phyloP scores from a whole-genome alignment of 2,113 vertebrate species.

The Phaetusa simplex region DNA sequence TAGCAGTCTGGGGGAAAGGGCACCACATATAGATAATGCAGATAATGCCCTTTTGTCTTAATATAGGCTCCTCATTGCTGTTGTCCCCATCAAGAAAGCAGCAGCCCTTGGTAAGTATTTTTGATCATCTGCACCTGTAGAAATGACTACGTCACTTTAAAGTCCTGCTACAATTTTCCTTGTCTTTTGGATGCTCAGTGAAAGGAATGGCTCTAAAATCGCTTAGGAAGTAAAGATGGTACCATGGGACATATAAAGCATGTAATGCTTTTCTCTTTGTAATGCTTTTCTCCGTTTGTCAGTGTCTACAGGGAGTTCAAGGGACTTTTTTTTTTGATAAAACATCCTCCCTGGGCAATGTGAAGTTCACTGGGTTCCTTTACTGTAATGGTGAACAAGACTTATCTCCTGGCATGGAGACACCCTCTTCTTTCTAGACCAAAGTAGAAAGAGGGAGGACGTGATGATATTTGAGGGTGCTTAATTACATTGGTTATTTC shows the following conservation, averaged over 20 bases:
- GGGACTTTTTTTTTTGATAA: not conserved
- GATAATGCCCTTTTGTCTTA: not conserved
- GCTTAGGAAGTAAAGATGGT: not conserved
- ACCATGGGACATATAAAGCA: not conserved
- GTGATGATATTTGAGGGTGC: not conserved
- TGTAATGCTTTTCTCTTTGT: not conserved
- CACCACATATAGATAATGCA: not conserved
- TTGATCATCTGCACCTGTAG: not conserved
- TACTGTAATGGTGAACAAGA: not conserved
- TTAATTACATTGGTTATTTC: not conserved
- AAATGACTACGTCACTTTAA: not conserved
- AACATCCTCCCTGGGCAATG: not conserved
- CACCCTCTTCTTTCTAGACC: not conserved
- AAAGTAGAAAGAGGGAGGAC: not conserved
- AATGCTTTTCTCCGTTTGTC: not conserved
- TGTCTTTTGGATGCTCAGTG: not conserved
- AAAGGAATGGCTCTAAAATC: not conserved
- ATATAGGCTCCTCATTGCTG: not conserved
- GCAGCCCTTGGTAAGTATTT: not conserved
- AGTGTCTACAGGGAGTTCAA: not conserved
- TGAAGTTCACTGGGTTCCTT: not conserved
- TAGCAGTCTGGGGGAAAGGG: not conserved
- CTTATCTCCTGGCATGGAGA: not conserved
- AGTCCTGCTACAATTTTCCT: not conserved
- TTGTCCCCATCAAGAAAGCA: not conserved